Evolutionary conservation across 1,140 invertebrate species (phyloP).

Genomic region (Pseudomyrmex flavicornis): DNA sequence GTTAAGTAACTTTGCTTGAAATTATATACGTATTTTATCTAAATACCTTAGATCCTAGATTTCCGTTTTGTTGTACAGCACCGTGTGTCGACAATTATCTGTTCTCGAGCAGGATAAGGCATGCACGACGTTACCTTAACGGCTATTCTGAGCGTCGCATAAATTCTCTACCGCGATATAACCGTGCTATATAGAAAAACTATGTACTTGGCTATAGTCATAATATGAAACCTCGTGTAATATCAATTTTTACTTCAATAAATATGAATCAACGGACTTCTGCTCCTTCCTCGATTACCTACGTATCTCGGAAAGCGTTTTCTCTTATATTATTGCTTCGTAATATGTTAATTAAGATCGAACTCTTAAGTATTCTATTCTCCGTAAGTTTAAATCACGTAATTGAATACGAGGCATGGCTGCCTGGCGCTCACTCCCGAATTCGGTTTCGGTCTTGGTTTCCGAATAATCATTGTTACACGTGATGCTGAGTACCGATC

Average conservation of each 20-base stretch:
- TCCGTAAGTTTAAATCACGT: conserved; percentile 69
- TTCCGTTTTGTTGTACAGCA: conserved; percentile 17
- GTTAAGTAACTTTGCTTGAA: conserved; percentile 8
- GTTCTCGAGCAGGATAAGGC: conserved; percentile 49
- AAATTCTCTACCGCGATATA: conserved; percentile 33
- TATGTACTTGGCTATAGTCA: conserved; percentile 36
- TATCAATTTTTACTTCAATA: conserved; percentile 21
- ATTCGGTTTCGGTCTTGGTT: conserved; percentile 24
- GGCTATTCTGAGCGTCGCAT: conserved; percentile 42
- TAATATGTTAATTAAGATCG: conserved; percentile 66
- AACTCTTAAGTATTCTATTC: conserved; percentile 73
- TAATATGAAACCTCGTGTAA: conserved; percentile 47
- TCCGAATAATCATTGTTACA: conserved; percentile 60
- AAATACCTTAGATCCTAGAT: conserved; percentile 42
- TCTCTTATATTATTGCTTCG: conserved; percentile 17
- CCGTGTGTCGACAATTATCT: conserved; percentile 29
- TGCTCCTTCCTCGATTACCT: neutral
- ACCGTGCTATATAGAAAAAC: conserved; percentile 26
- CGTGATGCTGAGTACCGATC: conserved; percentile 62
- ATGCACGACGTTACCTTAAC: conserved; percentile 45
- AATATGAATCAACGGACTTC: conserved; percentile 35
- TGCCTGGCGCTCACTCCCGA: conserved; percentile 65
- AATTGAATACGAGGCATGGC: conserved; percentile 67
- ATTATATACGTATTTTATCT: conserved; percentile 23
- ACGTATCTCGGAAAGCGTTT: conserved; percentile 15